Conservation (phyloP, 1,140 invertebrate genomes). For the Diuraphis noxia region DNA sequence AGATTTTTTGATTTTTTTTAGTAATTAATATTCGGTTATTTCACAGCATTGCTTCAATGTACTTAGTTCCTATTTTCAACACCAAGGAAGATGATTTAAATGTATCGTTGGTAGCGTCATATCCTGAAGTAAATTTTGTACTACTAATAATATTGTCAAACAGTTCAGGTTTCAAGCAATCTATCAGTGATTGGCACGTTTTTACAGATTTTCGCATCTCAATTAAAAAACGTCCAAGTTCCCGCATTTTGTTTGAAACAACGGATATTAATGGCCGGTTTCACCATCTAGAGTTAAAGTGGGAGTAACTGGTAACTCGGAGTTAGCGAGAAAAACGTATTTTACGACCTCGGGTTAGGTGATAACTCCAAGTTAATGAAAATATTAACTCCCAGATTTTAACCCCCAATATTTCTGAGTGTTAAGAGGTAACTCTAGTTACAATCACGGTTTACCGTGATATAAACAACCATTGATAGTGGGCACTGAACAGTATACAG, state of each 20-base stretch:
- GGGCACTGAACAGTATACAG: too few species aligned
- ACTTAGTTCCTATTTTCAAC: not conserved
- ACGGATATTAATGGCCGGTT: too few species aligned
- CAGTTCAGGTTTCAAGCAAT: not conserved
- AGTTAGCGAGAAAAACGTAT: not conserved
- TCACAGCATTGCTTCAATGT: not conserved
- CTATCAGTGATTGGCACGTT: not conserved
- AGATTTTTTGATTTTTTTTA: too few species aligned
- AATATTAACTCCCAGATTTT: too few species aligned
- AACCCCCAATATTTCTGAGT: not conserved
- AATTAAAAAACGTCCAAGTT: not conserved
- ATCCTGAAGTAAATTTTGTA: not conserved
- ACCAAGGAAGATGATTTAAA: not conserved
- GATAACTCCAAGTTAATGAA: not conserved
- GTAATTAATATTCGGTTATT: not conserved
- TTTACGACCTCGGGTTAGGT: not conserved
- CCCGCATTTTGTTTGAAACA: not conserved
- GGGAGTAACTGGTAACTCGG: not conserved
- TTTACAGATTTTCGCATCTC: not conserved
- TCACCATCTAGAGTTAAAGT: conserved; percentile 10
- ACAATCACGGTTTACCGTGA: not conserved
- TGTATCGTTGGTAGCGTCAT: not conserved
- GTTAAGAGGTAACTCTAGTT: not conserved
- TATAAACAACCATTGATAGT: not conserved
- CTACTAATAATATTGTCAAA: not conserved